Percentiles rank a stretch among this genome's conserved stretches.
phyloP scores from a whole-genome alignment of 2,888 invertebrate species.

The Habrosyne pyritoides region DNA sequence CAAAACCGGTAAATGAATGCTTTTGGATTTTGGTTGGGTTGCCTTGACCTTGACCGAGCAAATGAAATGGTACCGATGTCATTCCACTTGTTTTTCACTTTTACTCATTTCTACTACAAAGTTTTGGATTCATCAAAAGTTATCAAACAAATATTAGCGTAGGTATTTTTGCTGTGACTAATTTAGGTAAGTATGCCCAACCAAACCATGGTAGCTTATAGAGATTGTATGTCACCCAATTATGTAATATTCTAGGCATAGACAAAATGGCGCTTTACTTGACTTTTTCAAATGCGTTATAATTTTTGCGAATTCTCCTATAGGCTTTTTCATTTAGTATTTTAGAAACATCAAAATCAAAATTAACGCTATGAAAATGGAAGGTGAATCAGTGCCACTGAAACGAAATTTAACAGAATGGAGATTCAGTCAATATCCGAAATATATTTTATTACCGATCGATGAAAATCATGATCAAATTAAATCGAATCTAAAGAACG shows the following conservation, averaged over 20 bases:
- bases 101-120: neutral
- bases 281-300: neutral
- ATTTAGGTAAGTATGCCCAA: too few species aligned
- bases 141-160: neutral
- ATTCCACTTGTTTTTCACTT: neutral
- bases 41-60: constrained; percentile 45
- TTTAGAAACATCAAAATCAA: neutral
- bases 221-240: neutral
- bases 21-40: constrained; percentile 39
- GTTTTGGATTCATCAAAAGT: neutral
- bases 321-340: constrained; percentile 6
- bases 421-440: constrained; percentile 75
- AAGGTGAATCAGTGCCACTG: constrained; percentile 62
- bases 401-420: constrained; percentile 75
- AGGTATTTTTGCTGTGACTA: too few species aligned
- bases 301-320: neutral
- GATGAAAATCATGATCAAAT: constrained; percentile 83
- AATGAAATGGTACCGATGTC: constrained; percentile 18
- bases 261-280: constrained; percentile 7
- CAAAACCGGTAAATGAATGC: constrained; percentile 20
- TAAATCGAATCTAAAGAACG: constrained; percentile 75
- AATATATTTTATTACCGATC: constrained; percentile 80
- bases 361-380: constrained; percentile 62
- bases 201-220: too few species aligned
- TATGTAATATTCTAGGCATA: neutral